Conservation (phyloP, 2,113 vertebrate genomes). For the Spizaetus ornatus region DNA sequence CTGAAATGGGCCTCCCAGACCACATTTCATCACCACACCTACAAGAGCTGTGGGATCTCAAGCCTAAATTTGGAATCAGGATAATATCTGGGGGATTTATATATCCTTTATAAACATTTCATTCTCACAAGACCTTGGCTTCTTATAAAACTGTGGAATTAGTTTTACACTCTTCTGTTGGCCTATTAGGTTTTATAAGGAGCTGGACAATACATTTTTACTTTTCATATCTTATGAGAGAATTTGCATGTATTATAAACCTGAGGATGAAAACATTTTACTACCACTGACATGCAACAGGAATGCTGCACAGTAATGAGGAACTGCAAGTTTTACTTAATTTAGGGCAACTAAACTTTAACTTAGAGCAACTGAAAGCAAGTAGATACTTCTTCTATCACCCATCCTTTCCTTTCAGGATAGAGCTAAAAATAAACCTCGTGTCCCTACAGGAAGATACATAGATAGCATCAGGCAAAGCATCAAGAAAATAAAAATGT, state of each 20-base stretch:
- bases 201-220: background rate
- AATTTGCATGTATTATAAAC: background rate
- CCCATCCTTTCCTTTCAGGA: background rate
- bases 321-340: background rate
- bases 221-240: background rate
- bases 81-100: background rate
- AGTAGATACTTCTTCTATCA: background rate
- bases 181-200: background rate
- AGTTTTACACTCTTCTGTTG: background rate
- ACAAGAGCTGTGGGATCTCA: background rate
- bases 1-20: background rate
- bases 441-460: background rate
- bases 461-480: background rate
- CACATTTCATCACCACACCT: slow-evolving; percentile 13
- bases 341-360: background rate
- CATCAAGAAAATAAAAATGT: background rate
- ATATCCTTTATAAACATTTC: background rate
- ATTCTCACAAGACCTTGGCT: background rate
- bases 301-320: background rate
- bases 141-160: slow-evolving; percentile 1
- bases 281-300: background rate
- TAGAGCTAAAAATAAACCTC: background rate
- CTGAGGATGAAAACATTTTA: background rate
- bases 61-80: background rate
- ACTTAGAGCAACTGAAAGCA: background rate